Evolutionary conservation across 2,113 vertebrate genomes (phyloP).

Genomic region (Herpetotheres cachinnans): DNA sequence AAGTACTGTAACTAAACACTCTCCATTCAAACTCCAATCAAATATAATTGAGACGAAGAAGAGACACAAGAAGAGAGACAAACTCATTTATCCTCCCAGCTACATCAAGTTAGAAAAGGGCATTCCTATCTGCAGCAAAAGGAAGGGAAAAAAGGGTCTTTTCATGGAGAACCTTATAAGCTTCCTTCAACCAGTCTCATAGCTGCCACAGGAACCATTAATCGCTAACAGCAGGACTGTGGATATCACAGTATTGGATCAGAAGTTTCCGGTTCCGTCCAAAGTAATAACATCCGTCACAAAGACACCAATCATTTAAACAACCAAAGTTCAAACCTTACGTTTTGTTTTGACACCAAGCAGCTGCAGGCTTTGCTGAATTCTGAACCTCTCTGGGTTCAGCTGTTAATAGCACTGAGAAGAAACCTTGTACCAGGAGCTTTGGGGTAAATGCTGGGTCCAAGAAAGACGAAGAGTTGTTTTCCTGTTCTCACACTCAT

Average conservation of each 20-base stretch:
- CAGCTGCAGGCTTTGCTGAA: neutral
- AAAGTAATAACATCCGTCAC: neutral
- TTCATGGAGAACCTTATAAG: neutral
- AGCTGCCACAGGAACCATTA: neutral
- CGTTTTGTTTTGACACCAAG: neutral
- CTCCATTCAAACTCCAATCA: neutral
- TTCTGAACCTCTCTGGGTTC: neutral
- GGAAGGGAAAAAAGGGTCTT: neutral
- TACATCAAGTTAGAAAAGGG: neutral
- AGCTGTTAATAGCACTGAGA: neutral
- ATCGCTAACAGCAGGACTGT: fast-evolving
- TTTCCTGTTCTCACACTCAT: neutral
- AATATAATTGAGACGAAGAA: neutral
- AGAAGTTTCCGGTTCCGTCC: neutral
- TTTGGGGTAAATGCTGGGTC: neutral
- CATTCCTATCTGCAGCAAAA: neutral
- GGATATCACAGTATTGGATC: neutral
- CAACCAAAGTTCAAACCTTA: neutral
- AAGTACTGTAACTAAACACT: neutral
- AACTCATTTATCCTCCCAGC: neutral
- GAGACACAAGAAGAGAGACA: neutral
- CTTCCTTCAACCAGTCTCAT: neutral
- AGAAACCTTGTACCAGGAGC: neutral
- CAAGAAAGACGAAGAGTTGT: neutral
- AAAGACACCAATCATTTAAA: neutral